Evolutionary conservation across 2,888 invertebrate species (phyloP), one percentile per base, ranked within the genome.

Genomic region (Podabrus alpinus): DNA sequence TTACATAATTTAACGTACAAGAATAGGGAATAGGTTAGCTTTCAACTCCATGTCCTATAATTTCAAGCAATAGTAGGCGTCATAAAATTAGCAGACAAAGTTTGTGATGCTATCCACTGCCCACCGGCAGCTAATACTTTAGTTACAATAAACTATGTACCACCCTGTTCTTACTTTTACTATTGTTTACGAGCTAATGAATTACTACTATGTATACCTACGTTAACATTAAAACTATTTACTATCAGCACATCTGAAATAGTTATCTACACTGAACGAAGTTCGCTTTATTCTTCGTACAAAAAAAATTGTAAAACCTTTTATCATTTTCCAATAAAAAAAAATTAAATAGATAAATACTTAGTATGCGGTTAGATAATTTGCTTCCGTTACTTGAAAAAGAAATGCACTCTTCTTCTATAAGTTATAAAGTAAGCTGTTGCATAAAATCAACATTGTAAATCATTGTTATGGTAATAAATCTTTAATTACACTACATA

Each of bases 91-190:
- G 79, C 79, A 72, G 72, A 76, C 74, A 75, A 75, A 75, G 78
- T 78, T 77, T 77, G 79, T 77, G 80, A 80, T 80, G 75, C 75
- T 80, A 80, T 80, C 80, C 80, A 77, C 77, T 78, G 76, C 79
- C 80, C 78, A 78, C 78, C 79, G 78, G 80, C 79, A 77, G 78
- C 76, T 21, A 64, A 64, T 72, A 69, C 75, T 69, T 75, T 66
- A 75, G 75, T 73, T 75, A 73, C 75, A 72, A 75, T 75, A 72
- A 72, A 72, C 66, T 29, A 69, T 69, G 69, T 72, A 70, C 75
- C 71, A 75, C 76, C 76, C 76, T 61, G 72, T 74, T 72, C 74
- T 76, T 73, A 68, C 45, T 66, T 73, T 75, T 66, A 59, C 75
- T 75, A 76, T 76, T 76, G 76, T 76, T 76, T 76, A 76, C 76